Evolutionary conservation across 2,113 vertebrate species (phyloP).

Genomic region (Calyptomena viridis): DNA sequence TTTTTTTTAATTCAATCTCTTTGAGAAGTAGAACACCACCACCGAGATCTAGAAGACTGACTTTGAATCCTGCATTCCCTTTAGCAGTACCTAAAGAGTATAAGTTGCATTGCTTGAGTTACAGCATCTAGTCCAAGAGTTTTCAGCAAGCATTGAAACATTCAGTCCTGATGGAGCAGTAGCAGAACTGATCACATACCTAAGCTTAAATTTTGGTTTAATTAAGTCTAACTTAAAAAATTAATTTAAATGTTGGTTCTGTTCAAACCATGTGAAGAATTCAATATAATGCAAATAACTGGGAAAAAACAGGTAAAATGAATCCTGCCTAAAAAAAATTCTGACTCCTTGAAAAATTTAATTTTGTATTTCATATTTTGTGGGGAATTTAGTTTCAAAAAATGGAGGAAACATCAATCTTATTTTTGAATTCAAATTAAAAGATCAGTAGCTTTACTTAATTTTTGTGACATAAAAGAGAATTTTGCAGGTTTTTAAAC

Average conservation of each 20-base stretch:
- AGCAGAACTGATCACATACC: background rate
- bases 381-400: background rate
- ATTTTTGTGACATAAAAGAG: background rate
- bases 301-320: background rate
- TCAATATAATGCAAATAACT: background rate
- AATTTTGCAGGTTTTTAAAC: background rate
- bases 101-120: background rate
- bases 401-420: background rate
- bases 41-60: background rate
- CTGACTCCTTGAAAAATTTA: background rate
- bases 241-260: background rate
- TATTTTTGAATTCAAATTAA: background rate
- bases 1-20: background rate
- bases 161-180: background rate
- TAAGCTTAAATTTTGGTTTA: background rate
- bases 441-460: background rate
- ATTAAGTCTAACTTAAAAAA: no score
- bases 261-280: background rate
- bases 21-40: background rate
- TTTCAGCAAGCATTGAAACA: background rate
- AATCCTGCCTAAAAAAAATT: background rate
- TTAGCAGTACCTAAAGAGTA: background rate
- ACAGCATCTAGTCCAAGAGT: background rate
- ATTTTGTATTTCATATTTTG: background rate
- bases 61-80: background rate